phyloP scores from a whole-genome alignment of 2,888 invertebrate species.

The Drosophila greeni region DNA sequence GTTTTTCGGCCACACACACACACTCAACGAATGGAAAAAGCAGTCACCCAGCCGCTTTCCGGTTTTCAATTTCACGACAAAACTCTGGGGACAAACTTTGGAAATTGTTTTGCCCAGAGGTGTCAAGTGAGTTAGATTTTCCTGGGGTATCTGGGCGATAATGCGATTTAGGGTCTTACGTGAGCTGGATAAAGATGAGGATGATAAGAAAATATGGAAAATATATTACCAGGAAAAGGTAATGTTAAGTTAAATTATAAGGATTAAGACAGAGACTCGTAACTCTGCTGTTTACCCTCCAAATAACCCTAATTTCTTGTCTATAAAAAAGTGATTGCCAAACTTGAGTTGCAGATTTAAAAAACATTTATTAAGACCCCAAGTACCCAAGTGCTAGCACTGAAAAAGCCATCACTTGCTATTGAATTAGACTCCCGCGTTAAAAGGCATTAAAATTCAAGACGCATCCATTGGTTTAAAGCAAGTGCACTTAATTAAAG shows the following conservation, averaged over 20 bases:
- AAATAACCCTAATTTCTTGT: not conserved
- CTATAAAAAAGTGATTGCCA: not conserved
- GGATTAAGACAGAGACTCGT: not conserved
- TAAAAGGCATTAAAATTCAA: not conserved
- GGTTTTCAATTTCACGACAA: slow-evolving; percentile 36
- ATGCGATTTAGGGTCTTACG: slow-evolving; percentile 10
- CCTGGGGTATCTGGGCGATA: slow-evolving; percentile 11
- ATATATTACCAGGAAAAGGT: not conserved
- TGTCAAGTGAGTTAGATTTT: slow-evolving; percentile 23
- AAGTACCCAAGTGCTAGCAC: not conserved
- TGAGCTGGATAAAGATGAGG: not conserved
- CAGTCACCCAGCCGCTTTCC: slow-evolving; percentile 26
- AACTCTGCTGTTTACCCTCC: too few species aligned
- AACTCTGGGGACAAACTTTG: slow-evolving; percentile 27
- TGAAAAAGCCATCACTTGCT: not conserved
- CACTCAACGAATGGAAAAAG: slow-evolving; percentile 22
- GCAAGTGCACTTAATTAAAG: slow-evolving; percentile 27
- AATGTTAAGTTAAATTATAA: not conserved
- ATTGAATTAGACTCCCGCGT: not conserved
- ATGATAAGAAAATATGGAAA: not conserved
- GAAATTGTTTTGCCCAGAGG: slow-evolving; percentile 17
- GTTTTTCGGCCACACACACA: slow-evolving; percentile 17
- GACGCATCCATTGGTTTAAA: not conserved
- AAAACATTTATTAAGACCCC: not conserved
- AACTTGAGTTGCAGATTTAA: not conserved